Evolutionary conservation across 2,113 vertebrate species (phyloP).

Genomic region (Oreochromis aureus): DNA sequence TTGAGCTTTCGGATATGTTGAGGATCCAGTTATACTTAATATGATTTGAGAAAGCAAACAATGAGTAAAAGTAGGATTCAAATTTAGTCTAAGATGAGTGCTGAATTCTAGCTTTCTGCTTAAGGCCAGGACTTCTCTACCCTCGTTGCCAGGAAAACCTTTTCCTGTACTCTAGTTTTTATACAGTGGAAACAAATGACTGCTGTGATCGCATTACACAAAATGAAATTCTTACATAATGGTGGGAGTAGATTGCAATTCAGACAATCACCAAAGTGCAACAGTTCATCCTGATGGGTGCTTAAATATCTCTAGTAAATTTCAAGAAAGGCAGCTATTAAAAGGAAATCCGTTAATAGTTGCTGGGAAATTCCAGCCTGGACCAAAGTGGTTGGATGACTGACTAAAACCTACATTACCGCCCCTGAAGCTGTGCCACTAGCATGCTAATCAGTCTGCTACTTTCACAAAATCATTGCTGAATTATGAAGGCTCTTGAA

Average conservation of each 20-base stretch:
- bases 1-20: neutral
- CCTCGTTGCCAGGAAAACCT: neutral
- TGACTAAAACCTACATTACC: neutral
- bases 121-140: neutral
- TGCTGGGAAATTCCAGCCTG: neutral
- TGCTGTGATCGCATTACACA: neutral
- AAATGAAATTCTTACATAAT: neutral
- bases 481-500: neutral
- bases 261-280: neutral
- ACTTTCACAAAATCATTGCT: neutral
- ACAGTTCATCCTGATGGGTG: neutral
- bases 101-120: neutral
- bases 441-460: neutral
- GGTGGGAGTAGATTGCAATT: neutral
- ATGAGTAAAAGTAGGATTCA: neutral
- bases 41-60: neutral
- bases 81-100: neutral
- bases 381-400: neutral
- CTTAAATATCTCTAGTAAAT: neutral
- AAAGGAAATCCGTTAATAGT: neutral
- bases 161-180: neutral
- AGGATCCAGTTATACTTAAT: neutral
- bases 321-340: neutral
- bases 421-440: neutral
- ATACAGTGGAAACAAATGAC: neutral